Evolutionary conservation across 2,797 vertebrate genomes (phyloP).

Genomic region (Gallinago nigripennis): DNA sequence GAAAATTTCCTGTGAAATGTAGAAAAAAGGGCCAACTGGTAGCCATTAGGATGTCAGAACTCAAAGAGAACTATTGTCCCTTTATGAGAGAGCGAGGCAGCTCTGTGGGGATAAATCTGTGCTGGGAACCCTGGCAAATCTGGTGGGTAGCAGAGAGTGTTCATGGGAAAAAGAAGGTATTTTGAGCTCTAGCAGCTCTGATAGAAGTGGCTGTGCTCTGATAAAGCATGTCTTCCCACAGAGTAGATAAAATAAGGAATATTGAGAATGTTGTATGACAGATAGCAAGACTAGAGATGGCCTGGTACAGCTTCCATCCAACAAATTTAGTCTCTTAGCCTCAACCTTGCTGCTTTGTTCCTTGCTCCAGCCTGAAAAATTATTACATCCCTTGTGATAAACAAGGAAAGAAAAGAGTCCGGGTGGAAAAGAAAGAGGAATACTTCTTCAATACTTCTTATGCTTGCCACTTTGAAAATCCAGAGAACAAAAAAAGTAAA

Average conservation of each 20-base stretch:
- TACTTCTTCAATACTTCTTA: not conserved
- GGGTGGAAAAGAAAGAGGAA: not conserved
- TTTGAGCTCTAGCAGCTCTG: not conserved
- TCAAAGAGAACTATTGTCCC: constrained; percentile 39
- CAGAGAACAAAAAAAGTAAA: not conserved
- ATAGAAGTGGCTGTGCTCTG: not conserved
- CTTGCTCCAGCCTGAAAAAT: not conserved
- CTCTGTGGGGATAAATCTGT: constrained; percentile 37
- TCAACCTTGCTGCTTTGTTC: not conserved
- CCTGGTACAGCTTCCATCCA: not conserved
- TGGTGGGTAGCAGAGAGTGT: not conserved
- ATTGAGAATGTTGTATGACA: not conserved
- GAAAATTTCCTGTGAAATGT: constrained; percentile 48
- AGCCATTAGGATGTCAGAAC: constrained; percentile 41
- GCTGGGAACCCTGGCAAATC: not conserved
- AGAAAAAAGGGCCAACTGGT: constrained; percentile 21
- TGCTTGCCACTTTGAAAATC: not conserved
- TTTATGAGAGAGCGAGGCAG: not conserved
- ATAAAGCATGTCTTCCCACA: not conserved
- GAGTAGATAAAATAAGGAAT: constrained; percentile 29
- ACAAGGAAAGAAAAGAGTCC: not conserved
- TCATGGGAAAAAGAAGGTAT: not conserved
- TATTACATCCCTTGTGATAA: not conserved
- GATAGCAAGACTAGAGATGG: not conserved
- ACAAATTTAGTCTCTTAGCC: not conserved